Conservation (phyloP, 64 coral and sea anemone species). For the Exaiptasia diaphana region DNA sequence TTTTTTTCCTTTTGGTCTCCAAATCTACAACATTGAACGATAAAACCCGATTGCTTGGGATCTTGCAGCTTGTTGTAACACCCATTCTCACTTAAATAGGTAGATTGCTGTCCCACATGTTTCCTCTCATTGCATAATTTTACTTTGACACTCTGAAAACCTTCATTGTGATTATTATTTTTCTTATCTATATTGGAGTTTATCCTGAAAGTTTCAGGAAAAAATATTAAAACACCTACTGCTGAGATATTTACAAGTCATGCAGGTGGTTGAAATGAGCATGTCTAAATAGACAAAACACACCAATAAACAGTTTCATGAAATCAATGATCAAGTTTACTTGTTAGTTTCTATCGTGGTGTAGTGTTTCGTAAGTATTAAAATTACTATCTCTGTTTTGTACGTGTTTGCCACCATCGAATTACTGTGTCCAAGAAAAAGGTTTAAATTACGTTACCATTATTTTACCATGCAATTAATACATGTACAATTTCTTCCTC, state of each 20-base stretch:
- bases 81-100: constrained; percentile 3
- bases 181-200: neutral
- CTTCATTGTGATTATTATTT: neutral
- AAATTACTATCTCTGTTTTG: neutral
- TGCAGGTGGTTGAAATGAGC: neutral
- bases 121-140: neutral
- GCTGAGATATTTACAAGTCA: neutral
- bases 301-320: neutral
- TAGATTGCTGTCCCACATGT: neutral
- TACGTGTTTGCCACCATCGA: neutral
- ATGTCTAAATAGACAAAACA: neutral
- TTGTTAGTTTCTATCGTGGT: neutral
- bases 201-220: neutral
- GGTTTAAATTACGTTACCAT: neutral
- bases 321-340: neutral
- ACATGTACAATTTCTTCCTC: neutral
- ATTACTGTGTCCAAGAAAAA: neutral
- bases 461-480: neutral
- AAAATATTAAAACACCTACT: neutral
- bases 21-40: too few species aligned
- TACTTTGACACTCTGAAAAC: neutral
- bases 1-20: too few species aligned
- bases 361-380: neutral
- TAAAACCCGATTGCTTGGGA: too few species aligned
- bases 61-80: too few species aligned